Percentiles rank a stretch among this genome's conserved stretches.
These are phyloP conservation scores for Salvelinus alpinus DNA, from an alignment of 2,113 vertebrate genomes.

Conservation along the genomic window DNA sequence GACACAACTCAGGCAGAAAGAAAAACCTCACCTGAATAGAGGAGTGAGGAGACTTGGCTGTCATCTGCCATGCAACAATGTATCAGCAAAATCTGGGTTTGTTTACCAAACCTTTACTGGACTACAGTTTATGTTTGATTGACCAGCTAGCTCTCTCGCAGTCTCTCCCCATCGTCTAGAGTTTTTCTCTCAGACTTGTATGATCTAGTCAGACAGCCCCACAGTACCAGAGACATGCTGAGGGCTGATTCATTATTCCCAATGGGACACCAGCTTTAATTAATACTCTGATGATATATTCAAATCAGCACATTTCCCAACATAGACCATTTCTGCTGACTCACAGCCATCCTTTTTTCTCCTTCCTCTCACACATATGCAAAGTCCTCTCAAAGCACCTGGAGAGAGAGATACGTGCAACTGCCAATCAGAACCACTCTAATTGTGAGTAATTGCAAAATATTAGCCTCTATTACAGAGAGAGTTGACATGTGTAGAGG, in stretches of 20 bases:
- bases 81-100: too few species aligned
- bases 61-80: background rate
- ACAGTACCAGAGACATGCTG: constrained; percentile 17
- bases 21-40: constrained; percentile 39
- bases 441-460: constrained; percentile 16
- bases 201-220: constrained; percentile 7
- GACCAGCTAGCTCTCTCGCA: background rate
- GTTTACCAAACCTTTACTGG: too few species aligned
- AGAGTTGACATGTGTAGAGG: background rate
- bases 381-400: constrained; percentile 36
- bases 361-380: constrained; percentile 26
- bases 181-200: background rate
- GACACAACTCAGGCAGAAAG: constrained; percentile 39
- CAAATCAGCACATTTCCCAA: constrained; percentile 37
- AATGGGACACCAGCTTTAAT: constrained; percentile 25
- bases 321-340: constrained; percentile 51
- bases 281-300: constrained; percentile 37
- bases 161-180: constrained; percentile 8
- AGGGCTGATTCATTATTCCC: constrained; percentile 45
- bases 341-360: constrained; percentile 33
- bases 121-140: background rate
- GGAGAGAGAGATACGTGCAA: constrained; percentile 13
- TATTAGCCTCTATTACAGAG: constrained; percentile 8
- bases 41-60: constrained; percentile 27
- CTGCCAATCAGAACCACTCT: constrained; percentile 1